Percentiles rank a stretch among this genome's conserved stretches.
Conservation (phyloP, 2,797 vertebrate species). For the Centroberyx gerrardi region DNA sequence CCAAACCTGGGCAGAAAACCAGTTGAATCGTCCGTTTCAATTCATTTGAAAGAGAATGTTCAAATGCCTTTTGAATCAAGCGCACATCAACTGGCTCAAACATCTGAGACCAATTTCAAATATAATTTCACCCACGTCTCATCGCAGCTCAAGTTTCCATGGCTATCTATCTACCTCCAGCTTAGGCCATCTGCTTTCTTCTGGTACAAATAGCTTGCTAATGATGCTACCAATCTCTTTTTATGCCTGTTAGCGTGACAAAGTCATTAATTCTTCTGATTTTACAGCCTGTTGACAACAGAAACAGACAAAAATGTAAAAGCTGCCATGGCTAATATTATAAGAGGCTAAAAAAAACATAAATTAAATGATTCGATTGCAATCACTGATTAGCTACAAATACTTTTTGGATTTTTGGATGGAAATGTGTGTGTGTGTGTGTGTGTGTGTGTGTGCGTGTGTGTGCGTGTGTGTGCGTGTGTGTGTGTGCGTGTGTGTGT, state of each 20-base stretch:
- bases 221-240: neutral
- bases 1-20: neutral
- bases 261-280: neutral
- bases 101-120: neutral
- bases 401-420: too few species aligned
- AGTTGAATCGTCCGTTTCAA: neutral
- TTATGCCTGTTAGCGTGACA: neutral
- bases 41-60: too few species aligned
- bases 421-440: too few species aligned
- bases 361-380: neutral
- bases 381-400: neutral
- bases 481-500: too few species aligned
- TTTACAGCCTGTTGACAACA: neutral
- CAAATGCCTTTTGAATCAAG: too few species aligned
- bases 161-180: slow-evolving; percentile 28
- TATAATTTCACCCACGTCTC: slow-evolving; percentile 1
- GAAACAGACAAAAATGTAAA: neutral
- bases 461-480: too few species aligned
- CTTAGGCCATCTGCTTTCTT: slow-evolving; percentile 19
- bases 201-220: slow-evolving; percentile 9
- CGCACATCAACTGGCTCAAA: neutral
- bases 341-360: neutral
- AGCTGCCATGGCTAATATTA: neutral
- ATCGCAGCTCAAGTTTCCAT: slow-evolving; percentile 37
- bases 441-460: too few species aligned